Percentiles rank a stretch among this genome's conserved stretches.
Evolutionary conservation across 2,113 vertebrate genomes (phyloP).

Genomic region (Gnathonemus echidnorhynchus): DNA sequence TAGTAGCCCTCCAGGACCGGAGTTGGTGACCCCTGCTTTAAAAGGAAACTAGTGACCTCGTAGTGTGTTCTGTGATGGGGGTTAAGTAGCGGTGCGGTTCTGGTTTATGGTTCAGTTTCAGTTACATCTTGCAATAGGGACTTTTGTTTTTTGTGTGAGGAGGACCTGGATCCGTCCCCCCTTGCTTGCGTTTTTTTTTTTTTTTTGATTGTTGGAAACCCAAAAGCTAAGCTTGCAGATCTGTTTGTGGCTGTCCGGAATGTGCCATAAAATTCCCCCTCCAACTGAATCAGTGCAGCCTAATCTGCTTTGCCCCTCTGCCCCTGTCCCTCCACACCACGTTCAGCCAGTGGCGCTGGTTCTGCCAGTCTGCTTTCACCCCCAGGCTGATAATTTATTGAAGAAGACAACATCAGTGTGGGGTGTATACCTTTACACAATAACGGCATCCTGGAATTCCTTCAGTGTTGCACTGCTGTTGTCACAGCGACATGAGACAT

Average conservation of each 20-base stretch:
- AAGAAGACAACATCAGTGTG: constrained; percentile 5
- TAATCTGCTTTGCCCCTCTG: not conserved
- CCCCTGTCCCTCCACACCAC: not conserved
- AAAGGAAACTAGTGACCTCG: not conserved
- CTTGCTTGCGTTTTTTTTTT: not conserved
- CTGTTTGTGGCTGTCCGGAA: not conserved
- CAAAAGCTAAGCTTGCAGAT: not conserved
- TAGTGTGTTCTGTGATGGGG: not conserved
- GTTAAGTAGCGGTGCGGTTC: not conserved
- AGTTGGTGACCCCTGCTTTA: not conserved
- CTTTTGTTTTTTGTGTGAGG: not conserved
- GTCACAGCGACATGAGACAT: not conserved
- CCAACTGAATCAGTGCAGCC: not conserved
- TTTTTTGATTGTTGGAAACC: not conserved
- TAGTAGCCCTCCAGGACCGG: no score
- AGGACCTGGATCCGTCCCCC: not conserved
- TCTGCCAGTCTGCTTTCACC: not conserved
- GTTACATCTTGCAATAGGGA: not conserved
- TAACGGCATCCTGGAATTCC: not conserved
- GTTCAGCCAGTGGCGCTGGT: not conserved
- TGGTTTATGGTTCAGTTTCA: not conserved
- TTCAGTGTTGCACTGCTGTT: not conserved
- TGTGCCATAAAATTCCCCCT: not conserved
- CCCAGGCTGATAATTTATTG: not conserved
- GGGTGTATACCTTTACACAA: not conserved